Evolutionary conservation across 2,888 invertebrate genomes (phyloP).

Genomic region (Arctia plantaginis): DNA sequence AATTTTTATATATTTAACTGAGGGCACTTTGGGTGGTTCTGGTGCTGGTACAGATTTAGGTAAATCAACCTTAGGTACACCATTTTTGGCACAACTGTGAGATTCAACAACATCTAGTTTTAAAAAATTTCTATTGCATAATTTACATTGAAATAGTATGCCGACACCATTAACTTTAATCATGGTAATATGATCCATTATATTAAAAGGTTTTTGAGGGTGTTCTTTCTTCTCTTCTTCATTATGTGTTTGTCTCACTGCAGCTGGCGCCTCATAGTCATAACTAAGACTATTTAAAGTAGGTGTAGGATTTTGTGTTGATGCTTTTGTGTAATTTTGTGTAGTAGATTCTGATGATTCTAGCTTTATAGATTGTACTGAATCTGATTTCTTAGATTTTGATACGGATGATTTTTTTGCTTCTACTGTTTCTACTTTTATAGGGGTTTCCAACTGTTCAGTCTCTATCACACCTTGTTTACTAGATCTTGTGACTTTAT

Average conservation of each 20-base stretch:
- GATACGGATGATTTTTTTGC: background rate
- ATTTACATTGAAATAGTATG: constrained; percentile 78
- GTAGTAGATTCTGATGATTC: constrained; percentile 1
- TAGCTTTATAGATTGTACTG: background rate
- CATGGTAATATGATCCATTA: constrained; percentile 79
- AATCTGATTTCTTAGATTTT: constrained; percentile 11
- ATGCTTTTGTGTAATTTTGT: constrained; percentile 16
- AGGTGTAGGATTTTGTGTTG: constrained; percentile 1
- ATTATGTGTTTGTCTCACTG: constrained; percentile 35
- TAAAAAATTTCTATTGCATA: constrained; percentile 81
- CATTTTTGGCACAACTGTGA: constrained; percentile 80
- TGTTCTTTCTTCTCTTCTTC: constrained; percentile 44
- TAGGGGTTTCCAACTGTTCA: background rate
- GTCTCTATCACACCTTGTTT: constrained; percentile 10
- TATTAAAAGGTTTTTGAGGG: constrained; percentile 67
- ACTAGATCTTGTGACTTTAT: constrained; percentile 30
- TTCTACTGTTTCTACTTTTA: constrained; percentile 2
- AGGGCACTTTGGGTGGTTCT: constrained; percentile 69
- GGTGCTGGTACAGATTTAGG: constrained; percentile 58
- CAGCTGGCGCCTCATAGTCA: constrained; percentile 29
- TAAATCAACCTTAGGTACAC: constrained; percentile 66
- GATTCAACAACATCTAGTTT: constrained; percentile 75
- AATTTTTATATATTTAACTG: constrained; percentile 78
- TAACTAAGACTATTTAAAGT: constrained; percentile 39
- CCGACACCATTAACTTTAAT: constrained; percentile 83